phyloP scores from a whole-genome alignment of 2,797 vertebrate species.

The Enteromius treurensis region DNA sequence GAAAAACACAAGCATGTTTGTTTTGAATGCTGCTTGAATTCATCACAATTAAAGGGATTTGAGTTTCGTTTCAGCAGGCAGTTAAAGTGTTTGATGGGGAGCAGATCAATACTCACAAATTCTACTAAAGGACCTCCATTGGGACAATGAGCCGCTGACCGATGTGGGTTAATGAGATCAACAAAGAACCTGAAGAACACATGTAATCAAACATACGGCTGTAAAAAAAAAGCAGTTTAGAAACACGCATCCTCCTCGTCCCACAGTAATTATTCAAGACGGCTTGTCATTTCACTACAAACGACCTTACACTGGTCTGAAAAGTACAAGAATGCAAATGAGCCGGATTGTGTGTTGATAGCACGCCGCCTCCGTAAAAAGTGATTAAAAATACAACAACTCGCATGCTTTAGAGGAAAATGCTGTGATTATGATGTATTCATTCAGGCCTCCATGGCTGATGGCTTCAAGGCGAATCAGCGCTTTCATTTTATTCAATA shows the following conservation, averaged over 20 bases:
- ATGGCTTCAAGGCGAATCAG: conserved; percentile 7
- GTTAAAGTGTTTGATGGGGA: not conserved
- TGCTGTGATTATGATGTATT: conserved; percentile 29
- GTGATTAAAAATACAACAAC: conserved; percentile 6
- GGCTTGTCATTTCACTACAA: conserved; percentile 16
- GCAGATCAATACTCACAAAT: conserved; percentile 8
- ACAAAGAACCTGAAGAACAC: conserved; percentile 2
- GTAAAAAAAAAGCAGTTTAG: not conserved
- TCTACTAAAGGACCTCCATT: not conserved
- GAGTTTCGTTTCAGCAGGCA: not conserved
- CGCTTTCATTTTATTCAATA: not conserved
- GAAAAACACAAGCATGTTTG: not conserved
- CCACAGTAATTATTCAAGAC: conserved; percentile 30
- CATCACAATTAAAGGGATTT: not conserved
- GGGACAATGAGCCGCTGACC: not conserved
- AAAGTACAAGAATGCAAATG: conserved; percentile 23
- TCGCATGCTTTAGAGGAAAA: not conserved
- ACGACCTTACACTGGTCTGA: conserved; percentile 22
- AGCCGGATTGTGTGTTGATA: conserved; percentile 3
- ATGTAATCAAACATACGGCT: conserved; percentile 11
- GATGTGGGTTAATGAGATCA: conserved; percentile 7
- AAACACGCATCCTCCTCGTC: not conserved
- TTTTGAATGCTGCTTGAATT: not conserved
- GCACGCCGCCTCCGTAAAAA: not conserved
- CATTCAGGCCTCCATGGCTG: conserved; percentile 10